Conservation (phyloP, 53 echinoderm and acorn worm species). For the Echinometra lucunter region DNA sequence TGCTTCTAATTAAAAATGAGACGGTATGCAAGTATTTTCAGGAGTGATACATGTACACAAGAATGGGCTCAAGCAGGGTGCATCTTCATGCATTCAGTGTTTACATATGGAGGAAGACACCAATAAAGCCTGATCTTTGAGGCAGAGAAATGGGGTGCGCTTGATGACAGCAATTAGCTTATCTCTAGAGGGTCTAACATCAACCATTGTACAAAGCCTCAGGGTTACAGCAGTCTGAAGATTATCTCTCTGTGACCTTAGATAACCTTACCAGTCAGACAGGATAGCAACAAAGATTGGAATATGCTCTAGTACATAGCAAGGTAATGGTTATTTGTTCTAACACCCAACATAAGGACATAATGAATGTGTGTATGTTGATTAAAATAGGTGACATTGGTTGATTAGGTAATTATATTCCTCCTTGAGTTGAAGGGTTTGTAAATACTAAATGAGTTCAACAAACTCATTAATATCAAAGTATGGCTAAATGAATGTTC, state of each 20-base stretch:
- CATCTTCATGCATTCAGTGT: neutral
- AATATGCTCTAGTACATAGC: neutral
- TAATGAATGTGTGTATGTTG: neutral
- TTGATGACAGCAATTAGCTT: constrained; percentile 56
- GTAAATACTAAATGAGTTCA: neutral
- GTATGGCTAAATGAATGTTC: neutral
- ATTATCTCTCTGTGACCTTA: neutral
- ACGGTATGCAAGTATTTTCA: neutral
- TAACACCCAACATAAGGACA: neutral
- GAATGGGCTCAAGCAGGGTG: neutral
- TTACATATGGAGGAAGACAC: constrained; percentile 1
- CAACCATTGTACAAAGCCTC: constrained; percentile 5
- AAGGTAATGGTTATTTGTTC: neutral
- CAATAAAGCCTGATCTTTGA: constrained; percentile 26
- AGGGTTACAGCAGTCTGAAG: neutral
- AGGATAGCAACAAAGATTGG: neutral
- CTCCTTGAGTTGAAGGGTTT: constrained; percentile 25
- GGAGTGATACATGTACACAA: neutral
- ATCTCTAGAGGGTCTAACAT: constrained; percentile 13
- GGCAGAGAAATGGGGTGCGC: constrained; percentile 9
- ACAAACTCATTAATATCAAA: neutral
- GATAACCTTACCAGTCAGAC: neutral
- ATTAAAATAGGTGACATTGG: neutral
- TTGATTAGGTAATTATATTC: neutral
- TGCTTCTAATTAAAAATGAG: neutral